phyloP scores from a whole-genome alignment of 1,140 invertebrate genomes.

The Neodiprion fabricii region DNA sequence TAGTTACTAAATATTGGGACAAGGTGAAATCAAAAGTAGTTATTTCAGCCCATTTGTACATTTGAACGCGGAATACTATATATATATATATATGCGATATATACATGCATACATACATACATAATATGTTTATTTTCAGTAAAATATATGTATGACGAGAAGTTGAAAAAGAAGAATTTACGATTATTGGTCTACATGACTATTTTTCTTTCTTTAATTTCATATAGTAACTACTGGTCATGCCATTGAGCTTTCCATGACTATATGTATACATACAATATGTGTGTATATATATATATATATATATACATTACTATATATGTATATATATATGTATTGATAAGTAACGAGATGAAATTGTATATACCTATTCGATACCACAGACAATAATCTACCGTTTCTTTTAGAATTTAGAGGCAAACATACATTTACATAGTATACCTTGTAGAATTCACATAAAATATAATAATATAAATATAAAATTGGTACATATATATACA shows the following conservation, averaged over 20 bases:
- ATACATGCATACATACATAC: background rate
- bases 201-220: slow-evolving; percentile 29
- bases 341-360: slow-evolving; percentile 30
- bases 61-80: background rate
- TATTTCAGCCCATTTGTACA: background rate
- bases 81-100: background rate
- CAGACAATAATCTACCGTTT: slow-evolving; percentile 61
- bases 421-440: slow-evolving; percentile 38
- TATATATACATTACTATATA: slow-evolving; percentile 18
- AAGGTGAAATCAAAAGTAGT: slow-evolving; percentile 19
- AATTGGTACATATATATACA: slow-evolving; percentile 35
- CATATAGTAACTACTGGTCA: slow-evolving; percentile 48
- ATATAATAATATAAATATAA: slow-evolving; percentile 33
- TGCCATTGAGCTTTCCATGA: slow-evolving; percentile 58
- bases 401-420: slow-evolving; percentile 48
- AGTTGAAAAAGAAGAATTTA: background rate
- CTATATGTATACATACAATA: slow-evolving; percentile 31
- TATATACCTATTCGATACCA: slow-evolving; percentile 50
- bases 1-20: slow-evolving; percentile 50
- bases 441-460: slow-evolving; percentile 37
- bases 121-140: background rate
- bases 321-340: slow-evolving; percentile 28
- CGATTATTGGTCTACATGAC: background rate
- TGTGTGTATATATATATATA: slow-evolving; percentile 21
- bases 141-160: background rate